A percentile compares a stretch with the other conserved stretches of the same genome.
These are phyloP conservation scores for Ostrea denselamellosa DNA, from an alignment of 1,140 invertebrate species.

Conservation along the genomic window DNA sequence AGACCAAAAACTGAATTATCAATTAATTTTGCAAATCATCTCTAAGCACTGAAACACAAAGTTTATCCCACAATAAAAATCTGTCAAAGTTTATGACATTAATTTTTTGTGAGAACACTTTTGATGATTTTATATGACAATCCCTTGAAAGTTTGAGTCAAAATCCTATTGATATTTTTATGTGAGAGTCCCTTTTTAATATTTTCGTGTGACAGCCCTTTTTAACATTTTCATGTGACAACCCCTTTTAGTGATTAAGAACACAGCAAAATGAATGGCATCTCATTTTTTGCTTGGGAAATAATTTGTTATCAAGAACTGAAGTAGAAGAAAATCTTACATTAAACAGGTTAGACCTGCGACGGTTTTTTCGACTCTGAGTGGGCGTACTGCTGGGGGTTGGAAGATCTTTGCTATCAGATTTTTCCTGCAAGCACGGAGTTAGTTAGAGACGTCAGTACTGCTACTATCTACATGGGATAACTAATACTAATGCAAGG, in stretches of 20 bases:
- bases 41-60: neutral
- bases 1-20: neutral
- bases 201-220: neutral
- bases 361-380: conserved; percentile 87
- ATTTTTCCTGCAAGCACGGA: conserved; percentile 71
- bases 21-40: conserved; percentile 1
- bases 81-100: too few relatives aligned
- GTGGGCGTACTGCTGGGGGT: conserved; percentile 82
- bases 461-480: conserved; percentile 32
- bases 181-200: too few relatives aligned
- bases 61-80: neutral
- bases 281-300: neutral
- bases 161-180: too few relatives aligned
- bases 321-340: conserved; percentile 65
- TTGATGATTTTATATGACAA: too few relatives aligned
- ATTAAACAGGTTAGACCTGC: conserved; percentile 94
- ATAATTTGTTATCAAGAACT: conserved; percentile 2
- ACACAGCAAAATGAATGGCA: conserved; percentile 17
- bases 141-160: too few relatives aligned
- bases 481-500: conserved; percentile 40
- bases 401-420: conserved; percentile 80
- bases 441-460: conserved; percentile 36
- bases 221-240: neutral
- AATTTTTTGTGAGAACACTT: too few relatives aligned
- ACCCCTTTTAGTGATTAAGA: neutral